A percentile compares a stretch with the other conserved stretches of the same genome.
phyloP scores from a whole-genome alignment of 2,113 vertebrate genomes.

The Varanus komodoensis region DNA sequence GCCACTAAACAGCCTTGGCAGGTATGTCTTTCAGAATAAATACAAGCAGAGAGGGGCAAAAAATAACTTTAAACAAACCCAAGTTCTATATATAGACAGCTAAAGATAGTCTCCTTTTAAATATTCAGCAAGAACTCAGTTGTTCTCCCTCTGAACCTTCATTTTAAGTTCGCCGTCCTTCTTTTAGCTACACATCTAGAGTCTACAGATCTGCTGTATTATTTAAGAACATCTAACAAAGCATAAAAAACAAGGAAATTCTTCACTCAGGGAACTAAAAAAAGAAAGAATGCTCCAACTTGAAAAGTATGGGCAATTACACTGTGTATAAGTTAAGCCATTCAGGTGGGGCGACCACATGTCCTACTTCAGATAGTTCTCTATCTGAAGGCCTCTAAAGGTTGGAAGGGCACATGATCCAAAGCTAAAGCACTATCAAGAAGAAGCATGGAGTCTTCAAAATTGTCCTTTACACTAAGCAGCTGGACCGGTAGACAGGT shows the following conservation, averaged over 20 bases:
- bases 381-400: too few species aligned
- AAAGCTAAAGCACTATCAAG: too few species aligned
- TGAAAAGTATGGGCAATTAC: slow-evolving; percentile 11
- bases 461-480: too few species aligned
- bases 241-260: slow-evolving; percentile 45
- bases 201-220: slow-evolving; percentile 62
- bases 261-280: slow-evolving; percentile 53
- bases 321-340: slow-evolving; percentile 11
- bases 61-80: slow-evolving; percentile 37
- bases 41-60: not conserved
- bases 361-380: not conserved
- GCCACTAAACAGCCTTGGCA: slow-evolving; percentile 27
- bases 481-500: too few species aligned
- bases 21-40: slow-evolving; percentile 31
- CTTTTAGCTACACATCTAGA: slow-evolving; percentile 63
- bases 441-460: too few species aligned
- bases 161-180: slow-evolving; percentile 55
- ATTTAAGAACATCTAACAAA: slow-evolving; percentile 66
- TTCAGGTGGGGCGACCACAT: not conserved
- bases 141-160: slow-evolving; percentile 63
- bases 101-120: slow-evolving; percentile 71
- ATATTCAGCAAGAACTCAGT: slow-evolving; percentile 65
- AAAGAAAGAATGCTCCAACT: slow-evolving; percentile 11
- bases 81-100: slow-evolving; percentile 62
- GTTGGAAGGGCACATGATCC: too few species aligned